A percentile compares a stretch with the other conserved stretches of the same genome.
phyloP scores from a whole-genome alignment of 2,797 vertebrate genomes.

The Arctocebus calabarensis region DNA sequence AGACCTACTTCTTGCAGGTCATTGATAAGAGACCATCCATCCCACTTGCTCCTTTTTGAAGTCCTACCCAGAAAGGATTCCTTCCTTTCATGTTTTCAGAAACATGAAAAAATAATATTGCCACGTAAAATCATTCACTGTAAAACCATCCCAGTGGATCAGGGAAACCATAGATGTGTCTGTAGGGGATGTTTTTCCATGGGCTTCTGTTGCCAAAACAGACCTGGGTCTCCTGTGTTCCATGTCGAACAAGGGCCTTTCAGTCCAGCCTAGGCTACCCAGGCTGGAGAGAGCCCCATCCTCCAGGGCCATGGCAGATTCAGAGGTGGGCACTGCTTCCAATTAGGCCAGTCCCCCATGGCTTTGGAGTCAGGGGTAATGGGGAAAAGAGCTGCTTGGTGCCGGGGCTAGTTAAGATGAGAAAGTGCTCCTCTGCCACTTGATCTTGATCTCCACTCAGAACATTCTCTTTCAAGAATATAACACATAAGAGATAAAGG shows the following conservation, averaged over 20 bases:
- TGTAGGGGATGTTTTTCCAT: accelerated
- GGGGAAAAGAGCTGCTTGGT: not conserved
- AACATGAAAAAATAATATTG: not conserved
- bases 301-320: not conserved
- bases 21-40: not conserved
- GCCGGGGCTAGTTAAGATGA: not conserved
- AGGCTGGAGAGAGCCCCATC: not conserved
- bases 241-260: accelerated
- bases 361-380: not conserved
- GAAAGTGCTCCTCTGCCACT: accelerated
- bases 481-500: not conserved
- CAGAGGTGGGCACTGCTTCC: not conserved
- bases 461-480: not conserved
- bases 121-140: too few relatives aligned
- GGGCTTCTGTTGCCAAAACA: not conserved
- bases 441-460: not conserved
- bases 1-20: not conserved
- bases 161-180: not conserved
- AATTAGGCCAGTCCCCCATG: not conserved
- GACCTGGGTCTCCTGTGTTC: not conserved
- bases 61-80: not conserved
- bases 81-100: not conserved
- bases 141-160: not conserved
- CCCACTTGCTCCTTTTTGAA: not conserved
- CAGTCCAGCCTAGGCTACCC: not conserved